These are phyloP conservation scores for Pterobdella sp. DNA, from an alignment of 2,888 invertebrate species.

Conservation along the genomic window DNA sequence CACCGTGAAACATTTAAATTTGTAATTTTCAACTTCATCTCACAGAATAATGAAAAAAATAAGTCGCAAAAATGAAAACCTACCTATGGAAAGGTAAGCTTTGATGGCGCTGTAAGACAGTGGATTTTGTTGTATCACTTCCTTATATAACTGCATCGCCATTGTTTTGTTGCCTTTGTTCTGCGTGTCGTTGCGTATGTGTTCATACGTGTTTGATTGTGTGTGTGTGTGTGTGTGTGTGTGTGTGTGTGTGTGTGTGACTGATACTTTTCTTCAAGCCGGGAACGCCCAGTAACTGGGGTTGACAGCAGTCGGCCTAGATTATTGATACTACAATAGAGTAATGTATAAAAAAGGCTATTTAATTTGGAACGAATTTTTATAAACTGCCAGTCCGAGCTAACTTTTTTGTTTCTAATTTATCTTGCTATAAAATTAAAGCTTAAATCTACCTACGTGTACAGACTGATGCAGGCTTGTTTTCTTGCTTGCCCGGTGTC, in stretches of 20 bases:
- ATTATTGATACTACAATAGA: no score
- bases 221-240: slow-evolving; percentile 1
- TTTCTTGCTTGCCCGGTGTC: no score
- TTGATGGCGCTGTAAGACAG: slow-evolving; percentile 68
- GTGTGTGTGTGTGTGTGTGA: background rate
- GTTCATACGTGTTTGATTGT: background rate
- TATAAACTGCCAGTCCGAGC: no score
- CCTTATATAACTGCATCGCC: background rate
- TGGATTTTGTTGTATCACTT: slow-evolving; percentile 51
- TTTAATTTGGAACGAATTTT: no score
- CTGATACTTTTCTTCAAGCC: background rate
- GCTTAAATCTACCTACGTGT: slow-evolving; percentile 71
- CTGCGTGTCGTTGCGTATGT: background rate
- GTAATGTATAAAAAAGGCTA: no score
- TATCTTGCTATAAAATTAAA: background rate
- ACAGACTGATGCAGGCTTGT: slow-evolving; percentile 66
- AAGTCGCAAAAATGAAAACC: background rate
- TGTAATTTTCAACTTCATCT: background rate
- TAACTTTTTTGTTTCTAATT: background rate
- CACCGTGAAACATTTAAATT: background rate
- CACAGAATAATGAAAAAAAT: background rate
- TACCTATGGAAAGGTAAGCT: slow-evolving; percentile 64
- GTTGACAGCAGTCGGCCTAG: no score
- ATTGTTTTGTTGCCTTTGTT: background rate
- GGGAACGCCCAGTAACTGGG: background rate